Base-by-base conservation (phyloP, 1,140 invertebrate species). In the Penaeus indicus region DNA sequence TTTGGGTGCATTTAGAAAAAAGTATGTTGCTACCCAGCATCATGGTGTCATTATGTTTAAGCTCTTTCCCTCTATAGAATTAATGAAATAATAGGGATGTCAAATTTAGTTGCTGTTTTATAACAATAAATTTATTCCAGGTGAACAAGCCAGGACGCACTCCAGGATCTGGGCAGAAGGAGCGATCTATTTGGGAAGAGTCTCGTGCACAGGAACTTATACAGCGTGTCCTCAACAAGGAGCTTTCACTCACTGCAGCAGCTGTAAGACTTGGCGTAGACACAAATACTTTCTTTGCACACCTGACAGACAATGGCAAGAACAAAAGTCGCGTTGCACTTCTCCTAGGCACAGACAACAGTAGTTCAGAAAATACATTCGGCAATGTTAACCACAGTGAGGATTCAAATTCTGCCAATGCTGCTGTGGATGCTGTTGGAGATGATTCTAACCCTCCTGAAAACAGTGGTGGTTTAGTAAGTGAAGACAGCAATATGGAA, bases 251-350 rank as follows among this genome's bases (percentile, higher is more conserved):
- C 13, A 90, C 90, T n/a, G 89, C 90, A 61, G 91, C 91, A 64
- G 90, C 91, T 62, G 90, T 90, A 67, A 84, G 89, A 84, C 89
- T 91, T 22, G 91, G 91, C 13, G 91, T 91, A 27, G 91, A 91
- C 72, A 89, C 87, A 61, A 91, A 91, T 72, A 91, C 90, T 16
- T 91, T 91, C 85, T 91, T 91, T 82, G 85, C 88, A 38, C 88
- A 91, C 63, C 80, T 91, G 25, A 91, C 90, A 32, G 90, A 91
- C 78, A 89, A 91, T 61, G 90, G 90, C 18, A 91, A 91, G 72
- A 91, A 91, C 78, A 89, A 91, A 61, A 75, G 75, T n/a, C 78
- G 90, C 8, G 82, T 91, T 42, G 90, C 90, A 25, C 88, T 89
- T 32, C 82, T 91, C 54, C 85, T 89, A 7, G 88, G 88, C 38